phyloP scores from a whole-genome alignment of 2,797 vertebrate species.

The Lacerta agilis region DNA sequence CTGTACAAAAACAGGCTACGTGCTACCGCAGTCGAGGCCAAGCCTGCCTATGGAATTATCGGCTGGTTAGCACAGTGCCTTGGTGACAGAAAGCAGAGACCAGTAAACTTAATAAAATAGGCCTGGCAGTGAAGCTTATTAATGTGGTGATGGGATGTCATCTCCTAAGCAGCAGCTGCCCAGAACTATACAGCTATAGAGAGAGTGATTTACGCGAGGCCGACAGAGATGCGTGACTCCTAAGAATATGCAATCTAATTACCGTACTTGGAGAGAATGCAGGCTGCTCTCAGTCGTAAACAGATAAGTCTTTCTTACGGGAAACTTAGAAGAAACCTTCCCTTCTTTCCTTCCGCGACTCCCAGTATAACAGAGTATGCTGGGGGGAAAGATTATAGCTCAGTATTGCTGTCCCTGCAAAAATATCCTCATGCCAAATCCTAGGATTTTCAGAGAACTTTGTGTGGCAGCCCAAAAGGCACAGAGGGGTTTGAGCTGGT shows the following conservation, averaged over 20 bases:
- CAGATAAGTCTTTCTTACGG: background rate
- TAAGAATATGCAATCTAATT: slow-evolving; percentile 17
- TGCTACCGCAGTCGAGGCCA: background rate
- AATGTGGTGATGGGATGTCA: background rate
- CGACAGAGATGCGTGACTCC: background rate
- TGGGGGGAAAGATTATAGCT: background rate
- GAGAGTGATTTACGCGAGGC: slow-evolving; percentile 4
- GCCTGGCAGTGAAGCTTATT: slow-evolving; percentile 14
- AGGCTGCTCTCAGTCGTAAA: background rate
- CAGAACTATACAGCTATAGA: background rate
- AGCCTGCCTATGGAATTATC: background rate
- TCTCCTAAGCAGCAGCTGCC: slow-evolving; percentile 2
- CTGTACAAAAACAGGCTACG: background rate
- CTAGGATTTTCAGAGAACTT: background rate
- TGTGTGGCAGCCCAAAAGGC: background rate
- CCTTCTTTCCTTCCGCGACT: background rate
- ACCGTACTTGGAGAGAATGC: background rate
- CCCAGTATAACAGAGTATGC: background rate
- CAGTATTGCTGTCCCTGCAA: background rate
- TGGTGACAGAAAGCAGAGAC: slow-evolving; percentile 27
- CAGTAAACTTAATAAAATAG: background rate
- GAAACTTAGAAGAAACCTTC: background rate
- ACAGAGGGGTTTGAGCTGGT: background rate
- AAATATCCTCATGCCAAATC: background rate
- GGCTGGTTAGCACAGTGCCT: slow-evolving; percentile 11